Base-by-base conservation (phyloP, 1,140 invertebrate genomes). In the Pantala flavescens region DNA sequence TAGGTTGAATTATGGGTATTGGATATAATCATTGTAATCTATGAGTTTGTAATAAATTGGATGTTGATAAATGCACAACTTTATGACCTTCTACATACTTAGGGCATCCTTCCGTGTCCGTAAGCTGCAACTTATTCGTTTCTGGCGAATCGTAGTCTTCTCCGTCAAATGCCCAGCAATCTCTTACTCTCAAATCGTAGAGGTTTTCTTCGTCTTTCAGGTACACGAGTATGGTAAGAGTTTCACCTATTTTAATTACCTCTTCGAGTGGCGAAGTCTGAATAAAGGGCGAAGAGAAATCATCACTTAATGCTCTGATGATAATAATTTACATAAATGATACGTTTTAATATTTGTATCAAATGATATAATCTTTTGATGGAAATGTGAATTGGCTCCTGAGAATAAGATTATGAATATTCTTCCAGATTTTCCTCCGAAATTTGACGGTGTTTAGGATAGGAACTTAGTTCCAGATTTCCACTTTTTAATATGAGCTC, bases 131-230 rank as follows among this genome's bases (percentile, higher is more conserved):
- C 76, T 84, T 88, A 70, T 84, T 86, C 0, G 88, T 88, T 12
- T 85, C 83, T 16, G 85, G 81, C 75, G 83, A 84, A 28, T 89
- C 85, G 78, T 89, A 90, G 70, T 88, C 83, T 73, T 89, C 88
- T 74, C 82, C 84, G 78, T 91, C 90, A 76, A 89, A 91, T 1
- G 90, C 90, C 86, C 87, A 91, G 78, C 90, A 91, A 79, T 91
- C 89, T 74, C 88, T 85, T 16, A 92, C 89, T 76, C 87, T 85
- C 3, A 91, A 82, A 78, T 90, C 90, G 79, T 88, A 91, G 36
- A 85, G 82, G 63, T 85, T 86, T 70, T 86, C 84, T 0, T 84
- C 81, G 80, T 91, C 90, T 78, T 88, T 88, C 14, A 91, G 82
- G 79, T 90, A 90, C 16, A 92, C 87, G 16, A 91, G 81, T 43